These are phyloP conservation scores for Tor tambroides DNA, from an alignment of 2,113 vertebrate species.

Conservation along the genomic window DNA sequence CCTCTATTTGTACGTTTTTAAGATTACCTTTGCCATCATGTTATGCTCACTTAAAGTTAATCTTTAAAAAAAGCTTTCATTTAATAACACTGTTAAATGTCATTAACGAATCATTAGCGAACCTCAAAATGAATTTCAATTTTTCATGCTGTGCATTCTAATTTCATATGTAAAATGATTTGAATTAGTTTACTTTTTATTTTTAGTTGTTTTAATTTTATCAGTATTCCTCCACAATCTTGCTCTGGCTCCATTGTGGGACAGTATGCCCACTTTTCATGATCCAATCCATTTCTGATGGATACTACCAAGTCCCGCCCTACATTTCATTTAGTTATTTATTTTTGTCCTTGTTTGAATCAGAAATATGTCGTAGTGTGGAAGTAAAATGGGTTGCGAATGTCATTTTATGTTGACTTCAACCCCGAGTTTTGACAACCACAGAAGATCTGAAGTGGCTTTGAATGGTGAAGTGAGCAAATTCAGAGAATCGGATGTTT, in stretches of 20 bases:
- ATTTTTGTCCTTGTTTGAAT: background rate
- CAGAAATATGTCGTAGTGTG: background rate
- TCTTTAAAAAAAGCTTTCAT: too few species aligned
- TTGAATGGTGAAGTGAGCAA: slow-evolving; percentile 26
- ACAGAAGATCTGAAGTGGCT: slow-evolving; percentile 1
- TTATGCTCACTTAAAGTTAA: too few species aligned
- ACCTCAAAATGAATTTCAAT: too few species aligned
- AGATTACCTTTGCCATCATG: too few species aligned
- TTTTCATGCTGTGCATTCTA: too few species aligned
- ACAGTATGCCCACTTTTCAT: background rate
- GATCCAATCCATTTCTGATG: background rate
- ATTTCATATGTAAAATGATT: too few species aligned
- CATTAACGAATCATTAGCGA: too few species aligned
- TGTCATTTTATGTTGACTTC: slow-evolving; percentile 17
- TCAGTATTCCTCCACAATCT: background rate
- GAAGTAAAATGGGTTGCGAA: slow-evolving; percentile 2
- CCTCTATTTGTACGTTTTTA: too few species aligned
- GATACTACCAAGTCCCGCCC: background rate
- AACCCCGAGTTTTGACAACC: background rate
- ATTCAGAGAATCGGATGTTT: slow-evolving; percentile 29
- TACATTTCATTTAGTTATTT: background rate
- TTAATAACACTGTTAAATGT: too few species aligned
- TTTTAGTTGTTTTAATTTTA: too few species aligned
- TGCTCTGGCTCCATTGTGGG: background rate
- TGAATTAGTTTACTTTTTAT: too few species aligned